A percentile compares a stretch with the other conserved stretches of the same genome.
phyloP scores from a whole-genome alignment of 2,797 vertebrate species.

The Falco peregrinus region DNA sequence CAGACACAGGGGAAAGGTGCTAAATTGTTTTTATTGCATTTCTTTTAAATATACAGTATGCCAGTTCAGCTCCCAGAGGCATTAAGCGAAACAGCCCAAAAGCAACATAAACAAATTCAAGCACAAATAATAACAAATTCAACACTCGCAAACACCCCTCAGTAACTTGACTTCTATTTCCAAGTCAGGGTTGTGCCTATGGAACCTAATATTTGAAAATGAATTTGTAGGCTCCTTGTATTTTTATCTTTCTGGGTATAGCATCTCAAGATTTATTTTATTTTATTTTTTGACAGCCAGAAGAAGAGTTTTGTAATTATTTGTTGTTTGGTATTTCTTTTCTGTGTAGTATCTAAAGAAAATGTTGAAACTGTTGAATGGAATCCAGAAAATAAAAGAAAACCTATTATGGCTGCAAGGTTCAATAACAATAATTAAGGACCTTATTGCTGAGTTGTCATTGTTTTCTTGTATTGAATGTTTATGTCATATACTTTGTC shows the following conservation, averaged over 20 bases:
- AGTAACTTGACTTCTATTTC: constrained; percentile 15
- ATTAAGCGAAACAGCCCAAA: constrained; percentile 20
- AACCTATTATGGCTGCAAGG: neutral
- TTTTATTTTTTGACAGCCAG: neutral
- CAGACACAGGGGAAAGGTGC: neutral
- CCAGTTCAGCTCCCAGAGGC: constrained; percentile 31
- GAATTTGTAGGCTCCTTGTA: neutral
- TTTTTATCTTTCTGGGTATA: neutral
- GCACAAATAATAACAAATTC: constrained; percentile 35
- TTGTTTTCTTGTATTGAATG: neutral
- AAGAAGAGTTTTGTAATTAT: neutral
- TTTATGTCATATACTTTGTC: neutral
- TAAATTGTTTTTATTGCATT: constrained; percentile 54
- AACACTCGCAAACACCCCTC: neutral
- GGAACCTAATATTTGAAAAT: constrained; percentile 9
- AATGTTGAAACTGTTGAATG: neutral
- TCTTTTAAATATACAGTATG: constrained; percentile 30
- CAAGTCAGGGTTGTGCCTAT: neutral
- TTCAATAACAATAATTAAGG: constrained; percentile 39
- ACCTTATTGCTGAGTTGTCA: neutral
- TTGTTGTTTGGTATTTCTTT: neutral
- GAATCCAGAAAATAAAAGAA: constrained; percentile 19
- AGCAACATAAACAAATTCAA: constrained; percentile 46
- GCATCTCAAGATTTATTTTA: neutral
- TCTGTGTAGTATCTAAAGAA: no score